Evolutionary conservation across 2,113 vertebrate species (phyloP).

Genomic region (Naja naja): DNA sequence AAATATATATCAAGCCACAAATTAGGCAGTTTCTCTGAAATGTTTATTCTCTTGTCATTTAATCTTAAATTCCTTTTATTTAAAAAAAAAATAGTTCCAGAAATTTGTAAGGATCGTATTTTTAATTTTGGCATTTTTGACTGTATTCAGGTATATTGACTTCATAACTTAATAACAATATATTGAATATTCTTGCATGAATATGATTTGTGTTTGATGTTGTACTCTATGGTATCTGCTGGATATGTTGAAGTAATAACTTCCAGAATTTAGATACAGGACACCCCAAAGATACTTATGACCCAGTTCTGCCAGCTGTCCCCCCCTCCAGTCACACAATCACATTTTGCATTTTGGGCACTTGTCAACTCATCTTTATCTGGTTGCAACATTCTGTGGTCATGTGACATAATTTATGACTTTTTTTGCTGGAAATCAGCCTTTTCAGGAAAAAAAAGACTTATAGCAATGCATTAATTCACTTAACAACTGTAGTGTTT

Average conservation of each 20-base stretch:
- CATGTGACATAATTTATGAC: neutral
- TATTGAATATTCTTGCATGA: neutral
- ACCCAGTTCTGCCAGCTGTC: too few relatives aligned
- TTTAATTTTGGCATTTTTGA: neutral
- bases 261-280: neutral
- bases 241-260: neutral
- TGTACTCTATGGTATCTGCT: neutral
- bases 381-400: neutral
- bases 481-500: neutral
- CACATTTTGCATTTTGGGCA: neutral
- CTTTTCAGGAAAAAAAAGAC: neutral
- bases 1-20: neutral
- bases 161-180: neutral
- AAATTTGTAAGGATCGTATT: neutral
- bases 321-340: neutral
- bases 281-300: too few relatives aligned
- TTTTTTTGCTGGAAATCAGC: neutral
- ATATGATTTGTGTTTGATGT: neutral
- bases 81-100: neutral
- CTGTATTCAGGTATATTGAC: constrained; percentile 9
- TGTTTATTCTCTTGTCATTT: neutral
- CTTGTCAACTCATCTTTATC: neutral
- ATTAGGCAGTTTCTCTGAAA: neutral
- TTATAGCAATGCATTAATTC: neutral
- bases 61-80: constrained; percentile 11